phyloP scores from a whole-genome alignment of 2,888 invertebrate species.

The Iselma pallidipennis region DNA sequence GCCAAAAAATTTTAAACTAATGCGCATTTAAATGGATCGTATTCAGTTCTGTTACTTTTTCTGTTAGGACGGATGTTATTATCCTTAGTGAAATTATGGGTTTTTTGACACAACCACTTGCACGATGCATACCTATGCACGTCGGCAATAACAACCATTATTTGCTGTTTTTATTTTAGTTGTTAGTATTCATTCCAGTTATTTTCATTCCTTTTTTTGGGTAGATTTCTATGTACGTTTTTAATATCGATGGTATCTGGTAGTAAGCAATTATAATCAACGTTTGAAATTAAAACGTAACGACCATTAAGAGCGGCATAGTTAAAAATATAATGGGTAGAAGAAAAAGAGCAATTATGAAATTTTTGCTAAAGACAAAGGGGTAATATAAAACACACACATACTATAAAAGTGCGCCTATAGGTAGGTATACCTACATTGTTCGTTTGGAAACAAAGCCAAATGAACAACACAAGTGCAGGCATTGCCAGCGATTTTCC shows the following conservation, averaged over 20 bases:
- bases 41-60: background rate
- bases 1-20: conserved; percentile 37
- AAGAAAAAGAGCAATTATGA: conserved; percentile 47
- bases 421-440: conserved; percentile 29
- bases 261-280: conserved; percentile 32
- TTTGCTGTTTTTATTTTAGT: background rate
- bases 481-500: background rate
- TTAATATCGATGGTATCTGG: background rate
- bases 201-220: background rate
- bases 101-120: conserved; percentile 26
- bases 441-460: conserved; percentile 28
- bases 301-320: conserved; percentile 40
- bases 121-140: background rate
- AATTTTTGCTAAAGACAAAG: conserved; percentile 36
- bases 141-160: background rate
- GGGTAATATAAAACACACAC: conserved; percentile 34
- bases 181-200: no score
- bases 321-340: conserved; percentile 37
- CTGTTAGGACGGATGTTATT: conserved; percentile 26
- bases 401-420: background rate
- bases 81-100: conserved; percentile 31
- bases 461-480: conserved; percentile 5
- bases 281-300: conserved; percentile 36
- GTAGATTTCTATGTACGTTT: background rate
- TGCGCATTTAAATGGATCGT: conserved; percentile 39